Conservation (phyloP, 2,797 vertebrate genomes). For the Agapornis canus region DNA sequence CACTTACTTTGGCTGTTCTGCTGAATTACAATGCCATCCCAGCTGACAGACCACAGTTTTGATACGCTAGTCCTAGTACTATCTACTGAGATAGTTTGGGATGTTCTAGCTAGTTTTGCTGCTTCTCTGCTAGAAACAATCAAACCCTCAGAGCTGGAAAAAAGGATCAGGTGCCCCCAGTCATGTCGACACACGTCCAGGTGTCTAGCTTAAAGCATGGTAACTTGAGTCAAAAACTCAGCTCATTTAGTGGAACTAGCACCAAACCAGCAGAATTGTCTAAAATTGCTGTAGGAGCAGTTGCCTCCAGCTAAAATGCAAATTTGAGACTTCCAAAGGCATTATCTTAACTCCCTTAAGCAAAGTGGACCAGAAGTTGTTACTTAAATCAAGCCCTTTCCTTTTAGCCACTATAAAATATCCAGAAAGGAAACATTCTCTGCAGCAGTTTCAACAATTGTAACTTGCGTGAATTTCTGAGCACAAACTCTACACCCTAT, state of each 20-base stretch:
- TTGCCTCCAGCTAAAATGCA: not conserved
- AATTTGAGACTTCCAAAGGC: not conserved
- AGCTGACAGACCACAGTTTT: not conserved
- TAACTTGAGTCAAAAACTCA: not conserved
- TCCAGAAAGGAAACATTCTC: not conserved
- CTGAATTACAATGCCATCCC: not conserved
- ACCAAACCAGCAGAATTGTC: not conserved
- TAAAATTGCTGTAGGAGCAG: not conserved
- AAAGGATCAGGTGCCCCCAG: accelerated
- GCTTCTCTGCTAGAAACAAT: not conserved
- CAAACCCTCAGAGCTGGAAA: not conserved
- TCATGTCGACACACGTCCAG: accelerated
- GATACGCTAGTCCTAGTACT: not conserved
- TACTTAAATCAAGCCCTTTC: not conserved
- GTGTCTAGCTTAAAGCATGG: not conserved
- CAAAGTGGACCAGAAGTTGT: not conserved
- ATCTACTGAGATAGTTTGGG: not conserved
- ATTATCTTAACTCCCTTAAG: not conserved
- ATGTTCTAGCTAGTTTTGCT: not conserved
- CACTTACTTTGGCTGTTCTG: constrained; percentile 18
- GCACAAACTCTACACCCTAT: not conserved
- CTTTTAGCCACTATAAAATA: not conserved
- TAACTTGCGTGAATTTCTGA: not conserved
- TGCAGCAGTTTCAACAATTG: not conserved
- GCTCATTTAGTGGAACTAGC: not conserved